Evolutionary conservation across 2,797 vertebrate species (phyloP), one percentile per base, ranked within the genome.

Genomic region (Melanotaenia trifasciata): DNA sequence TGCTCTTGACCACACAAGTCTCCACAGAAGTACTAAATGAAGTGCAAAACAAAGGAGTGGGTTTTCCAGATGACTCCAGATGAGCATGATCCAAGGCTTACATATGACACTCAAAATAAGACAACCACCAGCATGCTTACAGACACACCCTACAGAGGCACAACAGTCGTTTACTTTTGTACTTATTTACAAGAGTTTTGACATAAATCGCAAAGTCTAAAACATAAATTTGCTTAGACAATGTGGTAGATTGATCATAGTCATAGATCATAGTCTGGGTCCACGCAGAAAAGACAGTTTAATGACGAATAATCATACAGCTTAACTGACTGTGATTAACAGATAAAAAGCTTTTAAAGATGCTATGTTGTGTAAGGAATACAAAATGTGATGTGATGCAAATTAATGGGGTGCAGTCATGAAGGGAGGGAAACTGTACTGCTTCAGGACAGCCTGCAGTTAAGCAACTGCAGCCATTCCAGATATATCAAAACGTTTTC

Each of bases 281-380:
- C 63, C 67, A 54, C 58, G 69, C 58, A 1, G 64, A 67, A 64
- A 47, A 72, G 40, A 73, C 65, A 68, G 64, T 56, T 50, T 75
- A 78, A 58, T 22, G 40, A 40, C 84, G 24, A 53, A 63, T 75
- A 87, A 87, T 85, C 80, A 45, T 20, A 79, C n/a, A 51, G 64
- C 69, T 78, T 64, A 70, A 83, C 70, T 76, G 73, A 79, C 72
- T 78, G 78, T 83, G 78, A 85, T 76, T 76, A 66, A 77, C 64
- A 66, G 60, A 87, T 64, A 66, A 66, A 33, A 82, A 73, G 65
- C 57, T 58, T 81, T 83, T 51, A 72, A 50, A 50, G 47, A 22
- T 50, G n/a, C 47, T 22, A 78, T 68, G 43, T 79, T 83, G 51
- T 28, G 13, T 20, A 30, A 63, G 30, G 22, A 58, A 75, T 35